These are phyloP conservation scores for Castor canadensis DNA, from an alignment of 2,113 vertebrate species.

Conservation along the genomic window DNA sequence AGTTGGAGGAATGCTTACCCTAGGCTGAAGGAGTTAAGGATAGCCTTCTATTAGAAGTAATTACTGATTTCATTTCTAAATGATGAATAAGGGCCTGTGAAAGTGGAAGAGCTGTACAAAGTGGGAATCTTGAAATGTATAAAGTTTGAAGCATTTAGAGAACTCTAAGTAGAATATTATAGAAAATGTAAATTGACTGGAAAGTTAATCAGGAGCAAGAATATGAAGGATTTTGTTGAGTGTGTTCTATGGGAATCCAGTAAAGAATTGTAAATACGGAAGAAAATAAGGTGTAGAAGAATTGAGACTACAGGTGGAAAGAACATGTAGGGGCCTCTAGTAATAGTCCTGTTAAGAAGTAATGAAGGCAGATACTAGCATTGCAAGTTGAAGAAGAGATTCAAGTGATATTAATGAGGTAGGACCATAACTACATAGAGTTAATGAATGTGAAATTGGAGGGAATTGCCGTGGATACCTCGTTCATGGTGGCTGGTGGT, in stretches of 20 bases:
- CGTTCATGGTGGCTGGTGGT: not conserved
- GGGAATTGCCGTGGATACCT: not conserved
- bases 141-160: not conserved
- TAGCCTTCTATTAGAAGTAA: slow-evolving; percentile 4
- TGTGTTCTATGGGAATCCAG: not conserved
- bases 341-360: not conserved
- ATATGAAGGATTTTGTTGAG: slow-evolving; percentile 1
- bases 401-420: not conserved
- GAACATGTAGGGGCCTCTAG: not conserved
- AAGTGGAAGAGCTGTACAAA: not conserved
- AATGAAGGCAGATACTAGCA: not conserved
- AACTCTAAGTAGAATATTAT: not conserved
- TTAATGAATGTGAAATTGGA: slow-evolving; percentile 3
- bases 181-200: not conserved
- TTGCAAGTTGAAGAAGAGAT: not conserved
- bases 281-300: slow-evolving; percentile 18
- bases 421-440: not conserved
- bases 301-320: not conserved
- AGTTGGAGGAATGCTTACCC: not conserved
- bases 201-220: not conserved
- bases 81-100: not conserved
- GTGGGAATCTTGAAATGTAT: not conserved
- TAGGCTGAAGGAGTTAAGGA: not conserved
- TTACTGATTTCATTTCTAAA: slow-evolving; percentile 25
- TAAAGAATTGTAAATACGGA: not conserved